Base-by-base conservation (phyloP, 1,140 invertebrate species). In the Drosophila kohkoa region DNA sequence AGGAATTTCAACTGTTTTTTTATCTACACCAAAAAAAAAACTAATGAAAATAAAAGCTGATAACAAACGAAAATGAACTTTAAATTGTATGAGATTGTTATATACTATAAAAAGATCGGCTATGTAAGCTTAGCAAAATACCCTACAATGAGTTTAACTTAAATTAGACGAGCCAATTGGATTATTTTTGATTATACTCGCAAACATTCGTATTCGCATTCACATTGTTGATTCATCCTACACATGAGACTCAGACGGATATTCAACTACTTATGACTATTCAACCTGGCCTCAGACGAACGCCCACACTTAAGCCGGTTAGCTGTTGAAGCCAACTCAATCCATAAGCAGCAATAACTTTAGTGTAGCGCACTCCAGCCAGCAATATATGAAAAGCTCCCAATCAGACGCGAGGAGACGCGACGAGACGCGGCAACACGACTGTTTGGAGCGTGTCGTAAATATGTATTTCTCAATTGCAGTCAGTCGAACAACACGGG, bases 391-490 rank as follows among this genome's bases (percentile, higher is more conserved):
- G 52, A 87, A 87, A 87, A 87, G 82, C 82, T 87, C 63, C 32
- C 77, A 70, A 48, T 8, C 6, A 32, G 32, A 32, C 32, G 32
- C 58, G 38, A 16, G 46, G 54, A 49, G 20, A 11, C 20, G 7
- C 2, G 45, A 48, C 13, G 52, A 46, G 15, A 41, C 13, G 32
- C 5, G 32, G 30, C 41, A n/a, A 48, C 45, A 16, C 20, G 16
- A 25, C 5, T 11, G 60, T 13, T 49, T 16, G 60, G 80, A 79
- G 80, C 72, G 72, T 82, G 79, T 79, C 80, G 81, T 75, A 75
- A 81, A 73, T 81, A 79, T 77, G 77, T 90, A 81, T 75, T 86
- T 75, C 82, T 86, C 82, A 70, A 63, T 52, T 67, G 74, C 51
- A 71, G 69, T 89, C 86, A 89, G 85, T 88, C 73, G 81, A 68